Base-by-base conservation (phyloP, 2,888 invertebrate species). In the Trimorus sp. region DNA sequence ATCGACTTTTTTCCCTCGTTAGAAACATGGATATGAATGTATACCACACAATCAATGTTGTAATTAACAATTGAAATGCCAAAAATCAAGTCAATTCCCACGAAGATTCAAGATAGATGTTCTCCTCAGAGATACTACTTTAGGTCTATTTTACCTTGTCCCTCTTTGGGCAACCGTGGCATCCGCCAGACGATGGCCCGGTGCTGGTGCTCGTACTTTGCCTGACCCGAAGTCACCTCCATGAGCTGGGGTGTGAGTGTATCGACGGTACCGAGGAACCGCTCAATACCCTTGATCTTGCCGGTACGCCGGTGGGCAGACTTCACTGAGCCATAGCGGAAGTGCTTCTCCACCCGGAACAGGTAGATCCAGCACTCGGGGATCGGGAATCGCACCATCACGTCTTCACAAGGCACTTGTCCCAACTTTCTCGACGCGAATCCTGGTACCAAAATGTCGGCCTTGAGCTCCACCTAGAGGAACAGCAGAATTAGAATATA, bases 301-400 rank as follows among this genome's bases (percentile, higher is more conserved):
- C 97, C 97, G 36, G 97, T 97, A 84, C 96, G 94, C 84, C 95
- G 93, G 88, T 87, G 88, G 2, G 90, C 91, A 2, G 91, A 91
- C 70, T 92, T 92, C 0, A 91, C 91, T 0, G 91, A 92, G 3
- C 91, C 93, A 74, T 91, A 93, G 90, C 93, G 92, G 92, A 99
- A 99, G 92, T 99, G 97, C 90, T 98, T 98, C 92, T 99, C 99
- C 56, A 98, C 98, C 82, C 99, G 95, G 93, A 99, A 99, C 89
- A 99, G 93, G 92, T 99, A 99, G 89, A 99, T 99, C 99, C 99
- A 99, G 90, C 98, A 97, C 92, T 99, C 99, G 16, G 99, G 99
- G 88, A 99, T 98, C 12, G 99, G 99, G 92, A 99, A 97, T 71
- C 97, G 94, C 73, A 99, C 96, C 92, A 97, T 96, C 40, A 99